Evolutionary conservation across 2,888 invertebrate genomes (phyloP).

Genomic region (Trichopria drosophilae): DNA sequence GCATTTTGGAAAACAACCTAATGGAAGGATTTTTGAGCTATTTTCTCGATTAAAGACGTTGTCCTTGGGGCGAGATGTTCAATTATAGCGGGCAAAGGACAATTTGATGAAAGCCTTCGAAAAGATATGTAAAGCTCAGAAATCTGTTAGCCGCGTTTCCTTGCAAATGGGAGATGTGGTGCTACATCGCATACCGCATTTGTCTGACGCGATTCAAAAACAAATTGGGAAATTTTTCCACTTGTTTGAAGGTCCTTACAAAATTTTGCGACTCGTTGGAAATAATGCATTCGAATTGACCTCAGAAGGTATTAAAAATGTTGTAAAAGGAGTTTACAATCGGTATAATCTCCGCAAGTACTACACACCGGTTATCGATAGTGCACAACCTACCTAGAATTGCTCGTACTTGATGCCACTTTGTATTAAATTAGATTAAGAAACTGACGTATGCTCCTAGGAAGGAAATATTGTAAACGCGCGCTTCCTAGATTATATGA

Average conservation of each 20-base stretch:
- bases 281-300: neutral
- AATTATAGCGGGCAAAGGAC: no score
- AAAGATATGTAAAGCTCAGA: neutral
- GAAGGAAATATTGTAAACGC: no score
- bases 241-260: neutral
- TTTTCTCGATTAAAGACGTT: slow-evolving; percentile 5
- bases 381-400: no score
- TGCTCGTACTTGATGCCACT: no score
- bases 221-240: neutral
- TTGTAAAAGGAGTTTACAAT: neutral
- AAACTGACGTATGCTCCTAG: no score
- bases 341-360: neutral
- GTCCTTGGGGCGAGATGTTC: slow-evolving; percentile 9
- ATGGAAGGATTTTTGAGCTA: neutral
- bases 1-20: neutral
- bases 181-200: neutral
- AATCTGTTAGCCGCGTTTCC: neutral
- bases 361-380: no score
- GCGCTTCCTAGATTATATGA: no score
- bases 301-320: neutral
- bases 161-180: neutral
- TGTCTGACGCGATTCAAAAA: neutral
- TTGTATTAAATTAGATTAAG: no score
- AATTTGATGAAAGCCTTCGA: neutral
- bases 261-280: neutral